These are phyloP conservation scores for Thermophis baileyi DNA, from an alignment of 2,113 vertebrate species.

Conservation along the genomic window DNA sequence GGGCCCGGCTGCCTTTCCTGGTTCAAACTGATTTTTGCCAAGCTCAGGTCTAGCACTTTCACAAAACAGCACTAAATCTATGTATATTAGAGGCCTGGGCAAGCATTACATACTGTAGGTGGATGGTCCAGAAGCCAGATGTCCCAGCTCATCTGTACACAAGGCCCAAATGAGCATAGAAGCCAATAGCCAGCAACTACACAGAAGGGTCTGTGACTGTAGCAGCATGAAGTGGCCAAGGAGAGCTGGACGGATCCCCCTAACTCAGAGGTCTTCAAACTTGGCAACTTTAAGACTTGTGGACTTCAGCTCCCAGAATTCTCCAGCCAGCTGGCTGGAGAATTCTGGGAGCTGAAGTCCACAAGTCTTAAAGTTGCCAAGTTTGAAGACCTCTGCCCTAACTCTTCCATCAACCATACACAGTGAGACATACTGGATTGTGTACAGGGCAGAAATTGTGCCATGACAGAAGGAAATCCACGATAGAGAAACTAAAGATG, in stretches of 20 bases:
- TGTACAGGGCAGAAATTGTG: background rate
- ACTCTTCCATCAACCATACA: background rate
- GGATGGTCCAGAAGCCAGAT: background rate
- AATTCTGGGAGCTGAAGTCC: no score
- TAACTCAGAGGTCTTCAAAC: background rate
- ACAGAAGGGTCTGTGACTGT: background rate
- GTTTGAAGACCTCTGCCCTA: no score
- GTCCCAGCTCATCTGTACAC: background rate
- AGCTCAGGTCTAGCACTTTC: background rate
- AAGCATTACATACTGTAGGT: background rate
- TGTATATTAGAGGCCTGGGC: background rate
- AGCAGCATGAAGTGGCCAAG: background rate
- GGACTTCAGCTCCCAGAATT: no score
- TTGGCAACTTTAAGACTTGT: no score
- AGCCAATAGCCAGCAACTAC: background rate
- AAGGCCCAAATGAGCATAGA: background rate
- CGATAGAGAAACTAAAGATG: background rate
- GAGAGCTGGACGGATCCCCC: background rate
- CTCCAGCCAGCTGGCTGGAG: no score
- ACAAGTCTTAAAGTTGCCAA: no score
- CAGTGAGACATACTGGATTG: background rate
- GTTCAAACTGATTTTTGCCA: background rate
- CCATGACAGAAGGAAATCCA: background rate
- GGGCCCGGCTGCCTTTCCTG: background rate
- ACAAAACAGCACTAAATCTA: background rate